A percentile compares a stretch with the other conserved stretches of the same genome.
These are phyloP conservation scores for Spilogale gracilis DNA, from an alignment of 2,113 vertebrate genomes.

Conservation along the genomic window DNA sequence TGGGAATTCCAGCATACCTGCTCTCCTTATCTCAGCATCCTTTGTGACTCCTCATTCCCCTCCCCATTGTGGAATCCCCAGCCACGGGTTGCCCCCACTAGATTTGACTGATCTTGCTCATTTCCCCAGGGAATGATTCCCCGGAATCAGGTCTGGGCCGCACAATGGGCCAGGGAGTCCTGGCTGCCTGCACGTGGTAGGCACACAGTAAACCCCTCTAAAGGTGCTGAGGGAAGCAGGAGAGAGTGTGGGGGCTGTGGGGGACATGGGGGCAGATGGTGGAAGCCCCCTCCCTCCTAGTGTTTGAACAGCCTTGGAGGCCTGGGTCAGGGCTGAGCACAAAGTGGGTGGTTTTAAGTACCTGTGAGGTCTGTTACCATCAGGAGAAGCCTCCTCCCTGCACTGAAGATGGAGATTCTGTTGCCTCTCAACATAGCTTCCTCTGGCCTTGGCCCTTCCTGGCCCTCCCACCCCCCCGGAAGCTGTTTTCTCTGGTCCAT, in stretches of 20 bases:
- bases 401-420: not conserved
- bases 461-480: not conserved
- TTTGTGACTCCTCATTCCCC: not conserved
- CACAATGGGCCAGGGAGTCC: not conserved
- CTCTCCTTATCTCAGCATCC: not conserved
- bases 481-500: not conserved
- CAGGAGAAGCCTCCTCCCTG: not conserved
- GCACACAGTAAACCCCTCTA: not conserved
- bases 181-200: not conserved
- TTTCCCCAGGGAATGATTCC: not conserved
- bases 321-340: not conserved
- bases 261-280: not conserved
- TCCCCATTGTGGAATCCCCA: not conserved
- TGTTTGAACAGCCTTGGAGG: not conserved
- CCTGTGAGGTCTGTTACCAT: not conserved
- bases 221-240: not conserved
- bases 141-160: not conserved
- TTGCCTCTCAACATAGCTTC: not conserved
- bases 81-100: not conserved
- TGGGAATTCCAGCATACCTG: not conserved
- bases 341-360: not conserved
- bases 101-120: not conserved
- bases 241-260: not conserved
- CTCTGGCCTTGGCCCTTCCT: not conserved
- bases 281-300: not conserved